Evolutionary conservation across 2,797 vertebrate genomes (phyloP).

Genomic region (Alca torda): DNA sequence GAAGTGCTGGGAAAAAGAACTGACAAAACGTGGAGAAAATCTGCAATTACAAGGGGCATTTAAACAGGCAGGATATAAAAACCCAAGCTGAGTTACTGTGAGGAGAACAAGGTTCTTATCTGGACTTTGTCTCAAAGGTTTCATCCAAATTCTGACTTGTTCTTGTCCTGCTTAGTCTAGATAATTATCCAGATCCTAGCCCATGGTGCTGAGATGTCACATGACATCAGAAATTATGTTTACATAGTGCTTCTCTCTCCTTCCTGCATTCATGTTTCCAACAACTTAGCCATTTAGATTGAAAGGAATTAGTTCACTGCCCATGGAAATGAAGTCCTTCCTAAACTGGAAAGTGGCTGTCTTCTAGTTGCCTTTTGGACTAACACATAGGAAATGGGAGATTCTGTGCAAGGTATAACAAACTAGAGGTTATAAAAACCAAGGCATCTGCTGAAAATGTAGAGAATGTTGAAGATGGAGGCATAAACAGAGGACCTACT

Average conservation of each 20-base stretch:
- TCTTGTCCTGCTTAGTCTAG: not conserved
- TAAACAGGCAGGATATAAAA: not conserved
- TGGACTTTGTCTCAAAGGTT: not conserved
- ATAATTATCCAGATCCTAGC: not conserved
- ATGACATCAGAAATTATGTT: not conserved
- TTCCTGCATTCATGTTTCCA: not conserved
- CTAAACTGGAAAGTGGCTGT: not conserved
- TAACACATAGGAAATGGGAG: not conserved
- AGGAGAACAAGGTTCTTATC: not conserved
- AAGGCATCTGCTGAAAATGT: not conserved
- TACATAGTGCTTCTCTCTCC: not conserved
- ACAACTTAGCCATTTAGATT: not conserved
- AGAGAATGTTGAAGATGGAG: not conserved
- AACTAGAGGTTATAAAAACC: not conserved
- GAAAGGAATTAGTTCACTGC: not conserved
- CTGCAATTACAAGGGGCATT: not conserved
- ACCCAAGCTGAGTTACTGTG: not conserved
- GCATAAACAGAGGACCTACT: not conserved
- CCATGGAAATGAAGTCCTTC: not conserved
- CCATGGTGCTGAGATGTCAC: not conserved
- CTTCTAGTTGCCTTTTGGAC: not conserved
- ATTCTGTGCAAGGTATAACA: not conserved
- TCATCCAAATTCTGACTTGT: not conserved
- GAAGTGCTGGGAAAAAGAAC: not conserved
- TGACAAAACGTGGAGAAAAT: not conserved